Base-by-base conservation (phyloP, 1,140 invertebrate species). In the Episyrphus balteatus region DNA sequence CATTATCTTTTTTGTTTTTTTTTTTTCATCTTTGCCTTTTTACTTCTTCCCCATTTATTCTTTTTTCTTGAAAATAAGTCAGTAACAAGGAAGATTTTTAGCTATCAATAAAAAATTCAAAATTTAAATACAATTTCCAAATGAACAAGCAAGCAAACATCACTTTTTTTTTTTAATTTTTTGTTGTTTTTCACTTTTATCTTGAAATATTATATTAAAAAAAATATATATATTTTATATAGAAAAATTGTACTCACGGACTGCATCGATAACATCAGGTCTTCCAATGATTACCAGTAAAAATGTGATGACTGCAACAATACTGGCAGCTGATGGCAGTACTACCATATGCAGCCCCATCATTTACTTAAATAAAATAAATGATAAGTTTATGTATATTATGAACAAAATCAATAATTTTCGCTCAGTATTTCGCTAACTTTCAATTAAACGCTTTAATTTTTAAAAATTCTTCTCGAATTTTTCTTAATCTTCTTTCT, bases 291-390 rank as follows among this genome's bases (percentile, higher is more conserved):
- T 55, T 48, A 65, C 54, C 54, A 65, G 55, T 51, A 56, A 44
- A 33, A 65, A 48, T 42, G 58, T 52, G 48, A 45, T 54, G 46
- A 54, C 55, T 59, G 62, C 62, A 59, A 61, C 51, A 47, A 39
- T 46, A 53, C 55, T 52, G 53, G 51, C 54, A 55, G 52, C 54
- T 60, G 51, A 58, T 65, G 48, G 49, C 48, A 51, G 31, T 48
- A 46, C 49, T 53, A 62, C 62, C 58, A 62, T 59, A 59, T 62
- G 62, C 62, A 66, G 54, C 57, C 62, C 62, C 62, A 66, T 66
- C 57, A 62, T 66, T 58, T 64, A 47, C 54, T 14, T 41, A 40
- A 40, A 40, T 21, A 40, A 39, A 41, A 47, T 47, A 47, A 30
- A 47, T 39, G 33, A 41, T 26, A 38, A 33, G 13, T 38, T n/a